A percentile compares a stretch with the other conserved stretches of the same genome.
Evolutionary conservation across 2,888 invertebrate genomes (phyloP).

Genomic region (Tetropium fuscum): DNA sequence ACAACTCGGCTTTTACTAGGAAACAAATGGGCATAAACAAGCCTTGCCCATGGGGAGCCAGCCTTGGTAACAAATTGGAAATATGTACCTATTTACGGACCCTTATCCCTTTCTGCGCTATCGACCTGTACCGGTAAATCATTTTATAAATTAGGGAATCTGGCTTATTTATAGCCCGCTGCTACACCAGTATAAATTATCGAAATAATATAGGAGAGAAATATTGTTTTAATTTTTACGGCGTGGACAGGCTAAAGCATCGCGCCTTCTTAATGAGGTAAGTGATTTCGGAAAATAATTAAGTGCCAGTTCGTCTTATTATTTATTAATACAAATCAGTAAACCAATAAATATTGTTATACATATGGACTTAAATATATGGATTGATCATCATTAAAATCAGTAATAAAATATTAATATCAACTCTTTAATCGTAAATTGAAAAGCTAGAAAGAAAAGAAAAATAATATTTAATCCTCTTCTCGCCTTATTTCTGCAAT

Average conservation of each 20-base stretch:
- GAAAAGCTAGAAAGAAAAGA: too few species aligned
- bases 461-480: too few species aligned
- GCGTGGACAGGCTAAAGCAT: not conserved
- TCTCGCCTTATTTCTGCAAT: too few species aligned
- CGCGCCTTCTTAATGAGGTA: not conserved
- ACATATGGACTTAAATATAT: too few species aligned
- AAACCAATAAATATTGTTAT: too few species aligned
- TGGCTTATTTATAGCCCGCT: not conserved
- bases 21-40: constrained; percentile 37
- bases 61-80: constrained; percentile 46
- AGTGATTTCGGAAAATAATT: too few species aligned
- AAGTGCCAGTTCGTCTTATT: too few species aligned
- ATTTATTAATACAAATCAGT: too few species aligned
- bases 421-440: too few species aligned
- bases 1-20: constrained; percentile 39
- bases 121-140: constrained; percentile 32
- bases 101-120: constrained; percentile 30
- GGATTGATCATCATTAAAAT: too few species aligned
- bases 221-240: constrained; percentile 2
- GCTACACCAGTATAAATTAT: not conserved
- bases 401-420: too few species aligned
- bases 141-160: constrained; percentile 27
- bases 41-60: constrained; percentile 41
- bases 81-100: constrained; percentile 45
- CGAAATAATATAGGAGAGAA: constrained; percentile 7